Evolutionary conservation across 2,888 invertebrate species (phyloP).

Genomic region (Leptogaster cylindrica): DNA sequence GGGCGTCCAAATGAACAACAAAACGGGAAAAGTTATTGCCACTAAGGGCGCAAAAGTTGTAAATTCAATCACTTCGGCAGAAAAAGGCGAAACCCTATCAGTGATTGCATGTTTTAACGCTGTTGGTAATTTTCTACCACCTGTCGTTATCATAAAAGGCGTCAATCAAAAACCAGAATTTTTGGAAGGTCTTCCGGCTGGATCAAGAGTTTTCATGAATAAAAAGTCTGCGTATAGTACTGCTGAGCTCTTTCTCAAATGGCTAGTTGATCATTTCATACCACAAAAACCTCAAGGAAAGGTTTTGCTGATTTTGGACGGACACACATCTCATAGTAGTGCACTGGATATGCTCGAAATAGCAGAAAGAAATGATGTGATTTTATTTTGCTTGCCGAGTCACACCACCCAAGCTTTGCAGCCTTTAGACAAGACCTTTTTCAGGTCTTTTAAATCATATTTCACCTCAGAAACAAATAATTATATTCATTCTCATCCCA

Average conservation of each 20-base stretch:
- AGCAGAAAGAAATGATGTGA: slow-evolving; percentile 16
- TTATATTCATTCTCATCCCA: neutral
- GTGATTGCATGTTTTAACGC: slow-evolving; percentile 53
- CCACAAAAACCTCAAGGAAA: too few relatives aligned
- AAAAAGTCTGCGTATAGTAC: too few relatives aligned
- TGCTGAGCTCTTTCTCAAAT: too few relatives aligned
- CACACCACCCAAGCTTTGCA: slow-evolving; percentile 35
- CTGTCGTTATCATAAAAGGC: slow-evolving; percentile 51
- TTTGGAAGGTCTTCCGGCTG: too few relatives aligned
- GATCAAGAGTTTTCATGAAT: too few relatives aligned
- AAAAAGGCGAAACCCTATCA: slow-evolving; percentile 53
- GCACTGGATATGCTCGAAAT: slow-evolving; percentile 29
- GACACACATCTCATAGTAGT: too few relatives aligned
- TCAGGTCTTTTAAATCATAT: slow-evolving; percentile 13
- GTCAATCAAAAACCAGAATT: slow-evolving; percentile 50
- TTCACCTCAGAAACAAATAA: neutral
- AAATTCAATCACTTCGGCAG: slow-evolving; percentile 52
- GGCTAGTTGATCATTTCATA: too few relatives aligned
- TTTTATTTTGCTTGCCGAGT: slow-evolving; percentile 4
- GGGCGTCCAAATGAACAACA: slow-evolving; percentile 57
- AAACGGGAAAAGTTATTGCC: slow-evolving; percentile 55
- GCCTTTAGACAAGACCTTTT: too few relatives aligned
- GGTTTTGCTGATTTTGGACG: too few relatives aligned
- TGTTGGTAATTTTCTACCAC: slow-evolving; percentile 51
- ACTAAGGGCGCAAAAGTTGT: slow-evolving; percentile 54